A percentile compares a stretch with the other conserved stretches of the same genome.
Evolutionary conservation across 2,797 vertebrate genomes (phyloP).

Genomic region (Melopsittacus undulatus): DNA sequence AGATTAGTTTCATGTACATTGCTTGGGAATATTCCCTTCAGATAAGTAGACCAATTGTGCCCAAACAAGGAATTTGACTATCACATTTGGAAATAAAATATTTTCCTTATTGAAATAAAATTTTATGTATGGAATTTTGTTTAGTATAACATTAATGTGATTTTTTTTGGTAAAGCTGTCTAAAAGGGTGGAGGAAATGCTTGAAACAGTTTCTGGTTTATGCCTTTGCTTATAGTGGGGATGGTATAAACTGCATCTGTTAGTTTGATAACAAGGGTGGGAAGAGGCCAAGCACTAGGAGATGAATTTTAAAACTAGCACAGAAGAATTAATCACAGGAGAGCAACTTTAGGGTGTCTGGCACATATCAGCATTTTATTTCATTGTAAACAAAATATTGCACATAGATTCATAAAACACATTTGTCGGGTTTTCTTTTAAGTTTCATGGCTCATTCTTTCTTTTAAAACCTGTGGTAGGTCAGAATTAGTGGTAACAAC

Average conservation of each 20-base stretch:
- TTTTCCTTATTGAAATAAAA: background rate
- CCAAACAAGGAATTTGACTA: background rate
- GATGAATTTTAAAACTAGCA: constrained; percentile 47
- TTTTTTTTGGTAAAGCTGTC: background rate
- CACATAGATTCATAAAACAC: constrained; percentile 35
- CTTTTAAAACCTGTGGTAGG: constrained; percentile 45
- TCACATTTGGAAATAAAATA: background rate
- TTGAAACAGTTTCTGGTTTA: constrained; percentile 35
- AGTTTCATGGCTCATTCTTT: constrained; percentile 22
- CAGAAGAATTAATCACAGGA: constrained; percentile 49
- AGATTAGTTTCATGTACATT: background rate
- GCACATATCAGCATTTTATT: constrained; percentile 47
- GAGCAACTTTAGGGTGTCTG: constrained; percentile 34
- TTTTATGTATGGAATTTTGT: background rate
- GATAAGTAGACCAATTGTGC: background rate
- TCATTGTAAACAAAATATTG: constrained; percentile 53
- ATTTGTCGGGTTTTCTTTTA: constrained; percentile 28
- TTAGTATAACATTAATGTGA: background rate
- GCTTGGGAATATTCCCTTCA: background rate
- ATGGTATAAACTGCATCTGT: constrained; percentile 33
- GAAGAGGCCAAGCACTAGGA: background rate
- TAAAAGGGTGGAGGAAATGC: background rate
- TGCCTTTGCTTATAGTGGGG: background rate
- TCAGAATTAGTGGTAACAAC: constrained; percentile 48
- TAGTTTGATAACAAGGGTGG: constrained; percentile 16